These are phyloP conservation scores for Drosophila insularis DNA, from an alignment of 1,140 invertebrate genomes.

Conservation along the genomic window DNA sequence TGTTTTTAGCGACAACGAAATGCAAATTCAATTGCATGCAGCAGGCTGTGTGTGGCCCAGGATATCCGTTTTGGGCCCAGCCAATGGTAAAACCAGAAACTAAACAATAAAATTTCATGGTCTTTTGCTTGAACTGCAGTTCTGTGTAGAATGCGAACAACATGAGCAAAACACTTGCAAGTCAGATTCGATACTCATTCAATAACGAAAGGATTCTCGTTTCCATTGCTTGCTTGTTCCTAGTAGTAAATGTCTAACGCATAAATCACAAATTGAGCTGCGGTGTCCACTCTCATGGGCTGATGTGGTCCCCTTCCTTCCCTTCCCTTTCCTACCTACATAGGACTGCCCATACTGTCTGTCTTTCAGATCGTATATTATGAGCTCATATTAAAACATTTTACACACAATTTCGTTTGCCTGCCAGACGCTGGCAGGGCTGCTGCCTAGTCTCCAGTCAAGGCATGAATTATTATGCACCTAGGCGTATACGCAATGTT, in stretches of 20 bases:
- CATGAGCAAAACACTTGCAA: conserved; percentile 51
- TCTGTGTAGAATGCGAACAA: conserved; percentile 17
- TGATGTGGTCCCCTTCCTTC: not conserved
- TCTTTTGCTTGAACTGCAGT: conserved; percentile 39
- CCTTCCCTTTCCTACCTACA: too few relatives aligned
- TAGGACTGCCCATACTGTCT: conserved; percentile 14
- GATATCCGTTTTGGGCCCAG: conserved; percentile 63
- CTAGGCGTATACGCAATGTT: conserved; percentile 81
- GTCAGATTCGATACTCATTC: conserved; percentile 25
- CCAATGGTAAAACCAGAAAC: conserved; percentile 73
- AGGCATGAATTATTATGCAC: conserved; percentile 78
- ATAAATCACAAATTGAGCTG: conserved; percentile 79
- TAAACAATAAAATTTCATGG: conserved; percentile 71
- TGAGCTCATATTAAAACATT: conserved; percentile 79
- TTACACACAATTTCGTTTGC: conserved; percentile 76
- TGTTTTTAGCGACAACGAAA: conserved; percentile 51
- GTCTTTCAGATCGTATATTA: conserved; percentile 67
- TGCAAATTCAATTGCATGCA: conserved; percentile 76
- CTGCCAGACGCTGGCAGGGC: conserved; percentile 24
- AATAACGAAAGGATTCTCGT: conserved; percentile 24
- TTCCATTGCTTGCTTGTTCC: conserved; percentile 4
- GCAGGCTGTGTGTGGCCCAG: conserved; percentile 58
- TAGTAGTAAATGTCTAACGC: conserved; percentile 24
- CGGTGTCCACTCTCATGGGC: conserved; percentile 31
- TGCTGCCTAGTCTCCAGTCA: conserved; percentile 40